Conservation (phyloP, 2,888 invertebrate genomes). For the Lepeophtheirus nordmannii region DNA sequence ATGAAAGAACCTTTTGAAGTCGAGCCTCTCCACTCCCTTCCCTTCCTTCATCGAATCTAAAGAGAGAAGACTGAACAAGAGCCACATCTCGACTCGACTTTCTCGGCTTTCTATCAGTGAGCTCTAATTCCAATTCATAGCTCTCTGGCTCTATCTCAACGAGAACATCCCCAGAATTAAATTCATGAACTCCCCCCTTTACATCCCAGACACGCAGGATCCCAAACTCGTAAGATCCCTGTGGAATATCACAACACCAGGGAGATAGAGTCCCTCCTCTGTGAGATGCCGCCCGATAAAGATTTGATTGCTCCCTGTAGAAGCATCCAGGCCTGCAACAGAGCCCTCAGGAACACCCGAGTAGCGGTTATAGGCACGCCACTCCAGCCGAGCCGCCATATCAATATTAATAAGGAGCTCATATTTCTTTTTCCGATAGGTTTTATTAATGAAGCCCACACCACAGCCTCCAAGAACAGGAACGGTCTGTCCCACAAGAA, state of each 20-base stretch:
- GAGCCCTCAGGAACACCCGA: conserved; percentile 15
- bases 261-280: neutral
- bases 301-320: conserved; percentile 5
- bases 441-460: conserved; percentile 18
- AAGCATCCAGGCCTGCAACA: conserved; percentile 16
- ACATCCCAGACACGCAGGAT: conserved; percentile 11
- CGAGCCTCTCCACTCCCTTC: conserved; percentile 4
- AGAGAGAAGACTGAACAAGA: conserved; percentile 17
- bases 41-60: conserved; percentile 19
- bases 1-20: conserved; percentile 19
- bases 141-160: conserved; percentile 18
- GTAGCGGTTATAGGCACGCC: conserved; percentile 10
- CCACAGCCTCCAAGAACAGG: neutral
- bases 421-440: conserved; percentile 17
- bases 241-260: conserved; percentile 18
- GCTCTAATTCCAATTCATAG: conserved; percentile 14
- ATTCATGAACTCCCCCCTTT: conserved; percentile 7
- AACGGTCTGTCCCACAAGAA: conserved; percentile 19
- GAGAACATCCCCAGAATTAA: conserved; percentile 11
- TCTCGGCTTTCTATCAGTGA: neutral
- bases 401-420: conserved; percentile 18
- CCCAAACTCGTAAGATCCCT: conserved; percentile 12
- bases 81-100: conserved; percentile 13
- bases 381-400: conserved; percentile 15
- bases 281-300: conserved; percentile 20